Base-by-base conservation (phyloP, 2,888 invertebrate species). In the Coenonympha arcania region DNA sequence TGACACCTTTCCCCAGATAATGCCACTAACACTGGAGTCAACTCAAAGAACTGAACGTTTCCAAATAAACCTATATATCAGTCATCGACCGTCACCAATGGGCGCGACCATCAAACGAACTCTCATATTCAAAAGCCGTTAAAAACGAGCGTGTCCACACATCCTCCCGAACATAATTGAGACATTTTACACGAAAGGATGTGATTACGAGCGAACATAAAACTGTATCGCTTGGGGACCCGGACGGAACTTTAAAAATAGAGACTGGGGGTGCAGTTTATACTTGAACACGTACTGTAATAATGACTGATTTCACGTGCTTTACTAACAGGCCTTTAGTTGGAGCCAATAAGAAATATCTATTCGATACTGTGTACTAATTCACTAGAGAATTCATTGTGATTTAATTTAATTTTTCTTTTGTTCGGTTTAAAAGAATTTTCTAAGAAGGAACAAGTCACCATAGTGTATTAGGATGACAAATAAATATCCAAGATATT, bases 131-230 rank as follows among this genome's bases (percentile, higher is more conserved):
- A 64, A 73, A 69, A 73, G 72, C 70, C 73, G 76, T 81, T 73
- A 77, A 79, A 65, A 56, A 59, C 63, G 64, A 68, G 64, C 76
- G 73, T 77, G 79, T 79, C 79, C 73, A 73, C 77, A 83, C 77
- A 78, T 81, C 76, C 76, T 73, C 71, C 79, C 83, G 74, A 76
- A 69, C 74, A 73, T 81, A 85, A 85, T 85, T 84, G 85, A 85
- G 84, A 83, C 79, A 76, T 84, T 82, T 79, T 74, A 83, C 79
- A 51, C 54, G 47, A 54, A 54, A 54, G 54, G 54, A 54, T 54
- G 54, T 54, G 54, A 54, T 54, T 54, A 54, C 54, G 50, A 54
- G 54, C 53, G 48, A 44, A 48, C 54, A 54, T 54, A 54, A 54
- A 54, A 54, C 47, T 51, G 48, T 54, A 54, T 50, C 43, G 78